Conservation (phyloP, 2,113 vertebrate genomes). For the Heterocephalus glaber region DNA sequence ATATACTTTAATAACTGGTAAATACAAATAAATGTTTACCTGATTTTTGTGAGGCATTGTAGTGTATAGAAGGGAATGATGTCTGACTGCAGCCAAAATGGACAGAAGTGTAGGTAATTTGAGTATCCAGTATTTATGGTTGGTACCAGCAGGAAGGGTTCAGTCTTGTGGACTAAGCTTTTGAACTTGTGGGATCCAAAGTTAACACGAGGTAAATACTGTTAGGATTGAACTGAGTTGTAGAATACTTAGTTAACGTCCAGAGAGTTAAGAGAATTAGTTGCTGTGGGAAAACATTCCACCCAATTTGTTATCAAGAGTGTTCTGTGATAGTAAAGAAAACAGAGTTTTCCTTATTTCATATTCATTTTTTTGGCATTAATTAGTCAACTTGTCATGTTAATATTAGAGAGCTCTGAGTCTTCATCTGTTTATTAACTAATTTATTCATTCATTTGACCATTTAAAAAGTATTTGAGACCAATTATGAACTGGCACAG, state of each 20-base stretch:
- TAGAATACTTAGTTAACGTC: neutral
- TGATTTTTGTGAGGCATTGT: neutral
- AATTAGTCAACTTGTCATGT: conserved; percentile 28
- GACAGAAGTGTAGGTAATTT: neutral
- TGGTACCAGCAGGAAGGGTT: neutral
- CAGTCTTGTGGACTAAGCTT: neutral
- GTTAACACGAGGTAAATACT: neutral
- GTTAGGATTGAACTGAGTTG: neutral
- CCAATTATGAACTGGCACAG: neutral
- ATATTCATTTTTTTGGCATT: conserved; percentile 12
- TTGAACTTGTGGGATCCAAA: neutral
- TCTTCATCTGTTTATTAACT: neutral
- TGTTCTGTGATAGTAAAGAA: neutral
- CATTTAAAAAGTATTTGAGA: neutral
- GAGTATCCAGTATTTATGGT: neutral
- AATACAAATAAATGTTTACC: neutral
- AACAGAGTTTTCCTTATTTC: neutral
- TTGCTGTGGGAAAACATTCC: neutral
- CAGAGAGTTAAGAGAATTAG: neutral
- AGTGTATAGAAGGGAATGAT: neutral
- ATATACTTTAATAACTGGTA: neutral
- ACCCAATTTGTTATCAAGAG: neutral
- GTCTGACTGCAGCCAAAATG: neutral
- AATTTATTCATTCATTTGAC: neutral
- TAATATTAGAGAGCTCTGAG: neutral